A percentile compares a stretch with the other conserved stretches of the same genome.
These are phyloP conservation scores for Andrena marginata DNA, from an alignment of 2,888 invertebrate genomes.

Conservation along the genomic window DNA sequence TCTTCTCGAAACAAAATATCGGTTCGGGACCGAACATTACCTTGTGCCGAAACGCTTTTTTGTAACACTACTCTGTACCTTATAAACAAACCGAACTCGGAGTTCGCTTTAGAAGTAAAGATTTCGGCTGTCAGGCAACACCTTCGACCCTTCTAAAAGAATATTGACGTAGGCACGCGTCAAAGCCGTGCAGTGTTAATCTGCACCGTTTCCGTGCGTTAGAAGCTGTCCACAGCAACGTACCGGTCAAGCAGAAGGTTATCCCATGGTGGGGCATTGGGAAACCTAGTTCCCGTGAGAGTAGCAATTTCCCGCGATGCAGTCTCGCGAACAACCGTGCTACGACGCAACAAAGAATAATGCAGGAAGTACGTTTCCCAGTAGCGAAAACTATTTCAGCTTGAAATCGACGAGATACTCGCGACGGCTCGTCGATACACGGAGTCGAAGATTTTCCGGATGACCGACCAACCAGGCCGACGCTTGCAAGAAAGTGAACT, in stretches of 20 bases:
- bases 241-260: constrained; percentile 14
- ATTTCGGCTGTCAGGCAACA: too few relatives aligned
- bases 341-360: constrained; percentile 13
- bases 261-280: neutral
- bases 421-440: constrained; percentile 38
- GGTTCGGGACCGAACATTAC: too few relatives aligned
- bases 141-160: too few relatives aligned
- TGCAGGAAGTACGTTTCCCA: neutral
- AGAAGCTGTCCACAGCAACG: neutral
- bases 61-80: too few relatives aligned
- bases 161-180: too few relatives aligned
- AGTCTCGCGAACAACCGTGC: neutral
- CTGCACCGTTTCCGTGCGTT: neutral
- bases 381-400: constrained; percentile 31
- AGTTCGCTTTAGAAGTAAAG: too few relatives aligned
- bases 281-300: neutral
- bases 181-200: constrained; percentile 13
- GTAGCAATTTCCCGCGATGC: neutral
- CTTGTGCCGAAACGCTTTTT: too few relatives aligned
- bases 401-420: constrained; percentile 12
- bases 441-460: constrained; percentile 58
- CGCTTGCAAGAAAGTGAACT: constrained; percentile 46
- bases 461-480: constrained; percentile 49
- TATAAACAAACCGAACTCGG: too few relatives aligned
- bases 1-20: too few relatives aligned